phyloP scores from a whole-genome alignment of 1,140 invertebrate genomes.

The Saccostrea cuccullata region DNA sequence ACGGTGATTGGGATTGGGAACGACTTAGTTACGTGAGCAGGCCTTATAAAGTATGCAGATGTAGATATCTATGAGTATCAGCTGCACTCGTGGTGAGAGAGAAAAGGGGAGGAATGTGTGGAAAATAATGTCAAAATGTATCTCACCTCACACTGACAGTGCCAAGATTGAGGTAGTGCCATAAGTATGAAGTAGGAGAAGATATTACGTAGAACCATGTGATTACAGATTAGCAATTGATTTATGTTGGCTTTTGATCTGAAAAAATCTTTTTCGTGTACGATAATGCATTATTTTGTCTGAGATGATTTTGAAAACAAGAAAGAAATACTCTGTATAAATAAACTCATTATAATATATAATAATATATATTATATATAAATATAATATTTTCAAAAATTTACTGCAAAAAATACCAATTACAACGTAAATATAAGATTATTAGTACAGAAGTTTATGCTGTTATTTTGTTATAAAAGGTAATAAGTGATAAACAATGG shows the following conservation, averaged over 20 bases:
- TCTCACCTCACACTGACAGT: background rate
- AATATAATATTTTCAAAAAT: too few species aligned
- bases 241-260: background rate
- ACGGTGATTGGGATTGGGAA: background rate
- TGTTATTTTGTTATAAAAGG: too few species aligned
- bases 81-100: background rate
- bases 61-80: slow-evolving; percentile 2
- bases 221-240: background rate
- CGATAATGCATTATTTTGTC: too few species aligned
- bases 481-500: too few species aligned
- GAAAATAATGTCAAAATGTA: slow-evolving; percentile 2
- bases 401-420: too few species aligned
- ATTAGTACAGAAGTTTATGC: too few species aligned
- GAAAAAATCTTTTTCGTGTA: too few species aligned
- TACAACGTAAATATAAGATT: too few species aligned
- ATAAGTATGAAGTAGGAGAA: background rate
- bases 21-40: slow-evolving; percentile 23
- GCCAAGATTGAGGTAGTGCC: background rate
- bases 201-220: background rate
- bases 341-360: too few species aligned
- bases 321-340: too few species aligned
- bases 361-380: too few species aligned
- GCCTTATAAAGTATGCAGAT: slow-evolving; percentile 31
- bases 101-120: background rate
- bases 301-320: too few species aligned